Evolutionary conservation across 2,797 vertebrate species (phyloP).

Genomic region (Botia almorhae): DNA sequence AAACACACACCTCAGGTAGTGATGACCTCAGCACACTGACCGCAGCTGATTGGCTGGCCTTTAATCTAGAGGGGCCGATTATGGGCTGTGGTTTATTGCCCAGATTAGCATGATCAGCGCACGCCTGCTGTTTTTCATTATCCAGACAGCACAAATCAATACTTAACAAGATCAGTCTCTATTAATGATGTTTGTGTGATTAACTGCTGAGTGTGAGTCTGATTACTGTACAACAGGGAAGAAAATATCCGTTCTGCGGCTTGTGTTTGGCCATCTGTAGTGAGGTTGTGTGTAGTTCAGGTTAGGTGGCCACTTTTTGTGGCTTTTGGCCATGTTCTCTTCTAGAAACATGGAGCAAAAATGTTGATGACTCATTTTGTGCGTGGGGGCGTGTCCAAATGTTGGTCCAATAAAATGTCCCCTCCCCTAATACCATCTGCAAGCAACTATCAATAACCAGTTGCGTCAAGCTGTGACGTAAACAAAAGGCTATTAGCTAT

Average conservation of each 20-base stretch:
- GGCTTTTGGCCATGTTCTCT: no score
- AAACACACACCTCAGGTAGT: background rate
- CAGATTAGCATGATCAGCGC: slow-evolving; percentile 56
- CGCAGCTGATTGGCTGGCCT: slow-evolving; percentile 4
- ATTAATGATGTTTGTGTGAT: slow-evolving; percentile 60
- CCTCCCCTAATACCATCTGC: no score
- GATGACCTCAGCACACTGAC: slow-evolving; percentile 23
- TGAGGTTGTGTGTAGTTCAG: background rate
- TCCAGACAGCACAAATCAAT: slow-evolving; percentile 43
- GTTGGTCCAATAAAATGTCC: no score
- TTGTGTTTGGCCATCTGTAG: background rate
- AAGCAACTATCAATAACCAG: no score
- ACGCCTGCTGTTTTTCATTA: slow-evolving; percentile 49
- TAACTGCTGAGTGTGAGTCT: slow-evolving; percentile 50
- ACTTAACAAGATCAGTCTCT: slow-evolving; percentile 43
- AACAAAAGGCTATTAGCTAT: no score
- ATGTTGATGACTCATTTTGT: no score
- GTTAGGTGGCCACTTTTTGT: no score
- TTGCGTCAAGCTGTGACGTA: no score
- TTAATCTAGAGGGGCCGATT: slow-evolving; percentile 37
- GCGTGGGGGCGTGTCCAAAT: no score
- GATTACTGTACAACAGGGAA: slow-evolving; percentile 27
- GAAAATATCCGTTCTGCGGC: background rate
- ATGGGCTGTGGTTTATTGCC: slow-evolving; percentile 23
- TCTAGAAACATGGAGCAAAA: no score